phyloP scores from a whole-genome alignment of 92 coral and sea anemone species.

The Phenganax subtilis region DNA sequence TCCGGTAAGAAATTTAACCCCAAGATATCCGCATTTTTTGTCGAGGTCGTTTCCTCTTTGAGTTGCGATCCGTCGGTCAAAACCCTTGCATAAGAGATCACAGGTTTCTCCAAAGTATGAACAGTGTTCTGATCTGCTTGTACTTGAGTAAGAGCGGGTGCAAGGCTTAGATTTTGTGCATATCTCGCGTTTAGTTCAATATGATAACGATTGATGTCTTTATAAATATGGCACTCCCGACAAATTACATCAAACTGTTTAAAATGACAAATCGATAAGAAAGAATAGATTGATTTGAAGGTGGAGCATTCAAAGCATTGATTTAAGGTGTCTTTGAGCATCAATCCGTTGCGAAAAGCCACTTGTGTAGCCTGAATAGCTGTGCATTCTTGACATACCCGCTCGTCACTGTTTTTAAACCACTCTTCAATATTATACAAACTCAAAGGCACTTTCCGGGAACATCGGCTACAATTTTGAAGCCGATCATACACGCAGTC shows the following conservation, averaged over 20 bases:
- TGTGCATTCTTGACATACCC: slow-evolving; percentile 82
- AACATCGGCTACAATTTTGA: slow-evolving; percentile 73
- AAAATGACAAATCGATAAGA: slow-evolving; percentile 39
- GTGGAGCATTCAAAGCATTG: slow-evolving; percentile 86
- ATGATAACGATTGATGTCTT: slow-evolving; percentile 73
- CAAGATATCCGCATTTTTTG: slow-evolving; percentile 21
- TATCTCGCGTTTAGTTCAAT: slow-evolving; percentile 73
- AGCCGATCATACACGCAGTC: slow-evolving; percentile 94
- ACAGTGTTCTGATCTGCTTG: slow-evolving; percentile 29
- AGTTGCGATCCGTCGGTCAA: slow-evolving; percentile 20
- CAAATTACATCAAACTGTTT: slow-evolving; percentile 66
- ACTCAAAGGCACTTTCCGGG: slow-evolving; percentile 72
- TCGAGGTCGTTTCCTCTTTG: not conserved
- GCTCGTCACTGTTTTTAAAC: slow-evolving; percentile 67
- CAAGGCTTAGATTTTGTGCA: slow-evolving; percentile 67
- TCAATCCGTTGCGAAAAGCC: slow-evolving; percentile 69
- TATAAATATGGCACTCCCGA: slow-evolving; percentile 70
- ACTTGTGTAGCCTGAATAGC: slow-evolving; percentile 67
- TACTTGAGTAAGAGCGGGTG: slow-evolving; percentile 69
- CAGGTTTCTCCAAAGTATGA: slow-evolving; percentile 6
- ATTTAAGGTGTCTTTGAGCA: slow-evolving; percentile 61
- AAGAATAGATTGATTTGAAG: slow-evolving; percentile 86
- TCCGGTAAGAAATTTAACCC: not conserved
- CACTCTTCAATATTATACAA: slow-evolving; percentile 92
- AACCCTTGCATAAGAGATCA: slow-evolving; percentile 31